Evolutionary conservation across 2,113 vertebrate species (phyloP).

Genomic region (Oceanites oceanicus): DNA sequence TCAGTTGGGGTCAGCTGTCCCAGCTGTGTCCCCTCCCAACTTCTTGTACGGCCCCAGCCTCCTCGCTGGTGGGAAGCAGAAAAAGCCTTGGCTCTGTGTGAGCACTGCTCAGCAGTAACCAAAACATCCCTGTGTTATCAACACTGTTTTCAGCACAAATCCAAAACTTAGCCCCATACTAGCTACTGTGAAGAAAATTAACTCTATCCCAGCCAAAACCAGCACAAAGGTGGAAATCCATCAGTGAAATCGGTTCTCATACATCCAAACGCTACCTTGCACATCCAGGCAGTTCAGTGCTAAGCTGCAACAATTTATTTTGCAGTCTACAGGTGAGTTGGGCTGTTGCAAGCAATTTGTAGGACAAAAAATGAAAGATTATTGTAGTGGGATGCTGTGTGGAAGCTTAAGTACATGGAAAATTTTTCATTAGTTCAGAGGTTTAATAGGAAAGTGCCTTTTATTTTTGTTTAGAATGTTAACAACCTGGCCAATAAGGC

Average conservation of each 20-base stretch:
- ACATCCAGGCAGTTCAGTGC: neutral
- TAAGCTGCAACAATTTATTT: neutral
- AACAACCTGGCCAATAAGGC: neutral
- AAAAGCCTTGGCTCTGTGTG: too few species aligned
- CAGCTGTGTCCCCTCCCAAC: too few species aligned
- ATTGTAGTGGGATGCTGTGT: neutral
- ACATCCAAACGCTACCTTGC: neutral
- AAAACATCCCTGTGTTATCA: too few species aligned
- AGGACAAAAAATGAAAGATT: neutral
- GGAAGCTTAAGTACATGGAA: neutral
- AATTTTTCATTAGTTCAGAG: neutral
- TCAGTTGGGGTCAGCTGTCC: too few species aligned
- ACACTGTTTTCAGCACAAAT: too few species aligned
- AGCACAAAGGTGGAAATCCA: neutral
- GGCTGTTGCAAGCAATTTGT: neutral
- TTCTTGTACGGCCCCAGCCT: too few species aligned
- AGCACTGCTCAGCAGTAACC: too few species aligned
- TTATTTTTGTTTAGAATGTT: neutral
- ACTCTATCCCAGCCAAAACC: too few species aligned
- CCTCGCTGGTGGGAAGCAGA: too few species aligned
- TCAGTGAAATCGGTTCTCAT: neutral
- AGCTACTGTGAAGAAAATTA: too few species aligned
- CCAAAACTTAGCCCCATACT: too few species aligned
- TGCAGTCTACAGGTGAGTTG: neutral
- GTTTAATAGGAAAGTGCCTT: neutral